A percentile compares a stretch with the other conserved stretches of the same genome.
Conservation (phyloP, 2,113 vertebrate genomes). For the Athene cunicularia region DNA sequence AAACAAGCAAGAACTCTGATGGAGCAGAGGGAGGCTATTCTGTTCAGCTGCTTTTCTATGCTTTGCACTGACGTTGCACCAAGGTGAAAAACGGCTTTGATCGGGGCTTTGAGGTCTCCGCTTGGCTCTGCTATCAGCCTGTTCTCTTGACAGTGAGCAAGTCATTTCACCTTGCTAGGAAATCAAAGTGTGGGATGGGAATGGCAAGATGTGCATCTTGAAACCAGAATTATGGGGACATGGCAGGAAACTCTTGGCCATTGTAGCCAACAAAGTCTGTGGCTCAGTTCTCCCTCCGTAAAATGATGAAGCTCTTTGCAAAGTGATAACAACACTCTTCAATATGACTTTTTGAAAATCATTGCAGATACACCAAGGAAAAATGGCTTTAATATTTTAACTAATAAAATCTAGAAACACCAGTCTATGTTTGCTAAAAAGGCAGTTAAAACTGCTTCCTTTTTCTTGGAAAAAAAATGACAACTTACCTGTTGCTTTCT, state of each 20-base stretch:
- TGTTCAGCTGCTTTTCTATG: background rate
- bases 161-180: background rate
- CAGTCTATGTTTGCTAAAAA: background rate
- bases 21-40: background rate
- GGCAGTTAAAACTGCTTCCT: background rate
- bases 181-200: background rate
- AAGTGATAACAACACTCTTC: background rate
- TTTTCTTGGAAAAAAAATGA: background rate
- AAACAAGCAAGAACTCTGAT: background rate
- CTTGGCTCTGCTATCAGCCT: background rate
- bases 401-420: background rate
- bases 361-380: background rate
- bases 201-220: background rate
- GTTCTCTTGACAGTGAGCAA: background rate
- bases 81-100: background rate
- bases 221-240: background rate
- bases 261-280: background rate
- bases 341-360: background rate
- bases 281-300: background rate
- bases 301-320: background rate
- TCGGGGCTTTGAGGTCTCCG: background rate
- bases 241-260: background rate
- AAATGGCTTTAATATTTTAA: background rate
- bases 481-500: background rate
- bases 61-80: background rate